Percentiles rank a stretch among this genome's conserved stretches.
Conservation (phyloP, 2,797 vertebrate genomes). For the Hemitrygon akajei region DNA sequence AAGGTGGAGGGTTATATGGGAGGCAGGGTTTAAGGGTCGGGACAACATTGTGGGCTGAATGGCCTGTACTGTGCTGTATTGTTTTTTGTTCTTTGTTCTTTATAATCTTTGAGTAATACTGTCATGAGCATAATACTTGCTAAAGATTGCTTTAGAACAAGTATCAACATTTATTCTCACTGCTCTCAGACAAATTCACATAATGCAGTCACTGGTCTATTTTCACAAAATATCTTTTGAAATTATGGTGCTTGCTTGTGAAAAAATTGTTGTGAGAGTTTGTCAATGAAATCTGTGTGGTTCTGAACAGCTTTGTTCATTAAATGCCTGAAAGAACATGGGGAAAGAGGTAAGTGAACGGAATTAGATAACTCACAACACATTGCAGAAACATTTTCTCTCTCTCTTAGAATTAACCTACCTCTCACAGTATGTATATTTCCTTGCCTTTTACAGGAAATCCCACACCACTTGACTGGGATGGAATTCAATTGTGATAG, state of each 20-base stretch:
- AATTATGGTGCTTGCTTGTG: no score
- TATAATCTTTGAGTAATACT: no score
- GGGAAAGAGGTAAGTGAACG: not conserved
- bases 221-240: not conserved
- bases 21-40: no score
- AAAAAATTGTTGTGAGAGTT: not conserved
- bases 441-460: not conserved
- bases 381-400: not conserved
- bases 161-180: not conserved
- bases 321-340: not conserved
- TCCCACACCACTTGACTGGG: not conserved
- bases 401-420: not conserved
- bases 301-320: not conserved
- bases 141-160: not conserved
- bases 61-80: no score
- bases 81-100: no score
- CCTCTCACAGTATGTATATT: no score
- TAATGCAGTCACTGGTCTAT: not conserved
- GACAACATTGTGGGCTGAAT: no score
- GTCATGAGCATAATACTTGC: not conserved
- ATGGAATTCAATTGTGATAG: no score
- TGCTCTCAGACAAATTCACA: not conserved
- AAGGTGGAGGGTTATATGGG: no score
- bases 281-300: not conserved
- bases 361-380: not conserved